Evolutionary conservation across 2,888 invertebrate genomes (phyloP), one percentile per base, ranked within the genome.

Genomic region (Charanyca ferruginea): DNA sequence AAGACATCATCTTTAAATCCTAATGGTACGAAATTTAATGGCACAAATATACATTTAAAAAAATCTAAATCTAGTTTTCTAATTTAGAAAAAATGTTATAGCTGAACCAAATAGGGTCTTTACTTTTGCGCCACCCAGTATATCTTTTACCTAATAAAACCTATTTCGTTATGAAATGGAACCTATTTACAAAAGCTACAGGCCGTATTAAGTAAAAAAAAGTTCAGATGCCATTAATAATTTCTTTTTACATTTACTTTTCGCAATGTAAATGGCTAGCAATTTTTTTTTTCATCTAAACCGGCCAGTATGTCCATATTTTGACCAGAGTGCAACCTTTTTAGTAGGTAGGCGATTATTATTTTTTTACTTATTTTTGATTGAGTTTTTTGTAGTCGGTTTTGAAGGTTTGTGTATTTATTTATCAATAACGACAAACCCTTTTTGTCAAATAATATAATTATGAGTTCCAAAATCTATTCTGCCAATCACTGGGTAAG

Each of bases 191-290:
- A 38, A 16, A 4, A 38, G 38, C 13, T 3, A 20, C 35, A 5
- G 35, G 48, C 35, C 7, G 9, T 18, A 8, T n/a, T 18, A 0
- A 16, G 9, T 47, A 0, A 70, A 70, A 28, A 42, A 6, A 11
- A 13, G 0, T 23, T 59, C 3, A 5, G 48, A 60, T 1, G 70
- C 41, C 70, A 49, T 66, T 48, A 32, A n/a, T 2, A 9, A 13
- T 23, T 45, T 4, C 16, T 8, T 32, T 23, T 57, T 41, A 35
- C 38, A 13, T 44, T 57, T 69, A 13, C 0, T 66, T 41, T 48
- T 57, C 18, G 41, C 8, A 0, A n/a, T 8, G 4, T 9, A 13
- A 23, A 41, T 8, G 18, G 20, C 20, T 23, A 41, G 3, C 0
- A 0, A 1, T 5, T 28, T 38, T 13, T 7, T 25, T 47, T 54